Base-by-base conservation (phyloP, 23 tunicate genomes). In the Trididemnum nubilum region DNA sequence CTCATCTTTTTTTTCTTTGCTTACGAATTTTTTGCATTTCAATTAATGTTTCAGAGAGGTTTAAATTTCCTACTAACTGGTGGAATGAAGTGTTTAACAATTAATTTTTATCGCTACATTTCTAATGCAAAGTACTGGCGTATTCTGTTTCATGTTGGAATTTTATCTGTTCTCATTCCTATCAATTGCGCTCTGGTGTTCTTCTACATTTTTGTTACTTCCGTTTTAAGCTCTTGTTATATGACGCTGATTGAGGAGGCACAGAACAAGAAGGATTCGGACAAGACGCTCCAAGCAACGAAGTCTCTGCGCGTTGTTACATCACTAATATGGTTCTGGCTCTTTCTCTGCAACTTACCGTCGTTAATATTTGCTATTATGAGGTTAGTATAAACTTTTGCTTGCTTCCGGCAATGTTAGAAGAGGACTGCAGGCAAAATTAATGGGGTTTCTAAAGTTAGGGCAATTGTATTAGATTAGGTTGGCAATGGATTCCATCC, bases 1-100 rank as follows among this genome's bases (percentile, higher is more conserved):
- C 35, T 92, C 0, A 54, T 87, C 30, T 44, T 79, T 51, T 92
- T 92, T 86, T 70, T 86, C 18, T 86, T 82, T 38, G 88, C 85
- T 0, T 73, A 36, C 25, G 88, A 86, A 57, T 36, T 92, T 1
- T 87, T 82, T 78, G 19, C 84, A 18, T 29, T 92, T 2, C 5
- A 77, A 0, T 35, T 69, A 18, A 31, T 82, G 23, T 0, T 81
- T n/a, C 35, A 40, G 19, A 5, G 22, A 23, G 32, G 81, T 1
- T 61, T 85, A 23, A 30, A 37, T 12, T 24, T 82, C 7, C 9
- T 35, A 2, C 35, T n/a, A 23, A 21, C 24, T 70, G 21, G 28
- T n/a, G 67, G 32, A 2, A 65, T 40, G 33, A 66, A 73, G 24
- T 36, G 18, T 1, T 63, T 31, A 2, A n/a, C 73, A 27, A n/a